Conservation (phyloP, 2,797 vertebrate genomes). For the Mus caroli region DNA sequence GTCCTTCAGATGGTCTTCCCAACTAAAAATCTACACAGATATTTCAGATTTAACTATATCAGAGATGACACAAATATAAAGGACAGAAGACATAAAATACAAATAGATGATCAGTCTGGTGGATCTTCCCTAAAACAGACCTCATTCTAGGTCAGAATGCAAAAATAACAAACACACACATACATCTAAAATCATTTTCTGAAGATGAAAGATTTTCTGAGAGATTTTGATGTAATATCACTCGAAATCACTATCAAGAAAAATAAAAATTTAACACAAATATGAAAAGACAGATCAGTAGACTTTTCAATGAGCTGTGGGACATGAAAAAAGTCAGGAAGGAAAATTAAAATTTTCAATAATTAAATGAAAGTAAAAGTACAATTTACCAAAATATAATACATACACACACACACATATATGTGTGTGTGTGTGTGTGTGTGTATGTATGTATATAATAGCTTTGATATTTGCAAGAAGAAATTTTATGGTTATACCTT, state of each 20-base stretch:
- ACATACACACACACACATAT: too few relatives aligned
- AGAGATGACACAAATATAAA: not conserved
- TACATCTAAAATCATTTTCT: not conserved
- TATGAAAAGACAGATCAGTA: not conserved
- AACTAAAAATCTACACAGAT: not conserved
- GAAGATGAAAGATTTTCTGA: not conserved
- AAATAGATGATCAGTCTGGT: not conserved
- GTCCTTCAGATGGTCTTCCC: not conserved
- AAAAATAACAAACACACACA: not conserved
- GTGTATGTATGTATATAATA: too few relatives aligned
- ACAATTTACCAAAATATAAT: not conserved
- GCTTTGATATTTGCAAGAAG: not conserved
- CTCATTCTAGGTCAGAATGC: not conserved
- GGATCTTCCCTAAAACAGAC: not conserved
- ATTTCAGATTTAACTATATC: not conserved
- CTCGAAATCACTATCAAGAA: not conserved
- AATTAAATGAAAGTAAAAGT: not conserved
- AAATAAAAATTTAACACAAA: not conserved
- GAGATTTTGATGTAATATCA: not conserved
- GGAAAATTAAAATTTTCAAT: not conserved
- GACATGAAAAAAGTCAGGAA: not conserved
- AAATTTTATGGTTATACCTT: not conserved
- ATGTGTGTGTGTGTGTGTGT: too few relatives aligned
- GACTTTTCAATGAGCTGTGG: not conserved
- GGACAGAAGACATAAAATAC: not conserved